Evolutionary conservation across 1,140 invertebrate species (phyloP), one percentile per base, ranked within the genome.

Genomic region (Agraylea sexmaculata): DNA sequence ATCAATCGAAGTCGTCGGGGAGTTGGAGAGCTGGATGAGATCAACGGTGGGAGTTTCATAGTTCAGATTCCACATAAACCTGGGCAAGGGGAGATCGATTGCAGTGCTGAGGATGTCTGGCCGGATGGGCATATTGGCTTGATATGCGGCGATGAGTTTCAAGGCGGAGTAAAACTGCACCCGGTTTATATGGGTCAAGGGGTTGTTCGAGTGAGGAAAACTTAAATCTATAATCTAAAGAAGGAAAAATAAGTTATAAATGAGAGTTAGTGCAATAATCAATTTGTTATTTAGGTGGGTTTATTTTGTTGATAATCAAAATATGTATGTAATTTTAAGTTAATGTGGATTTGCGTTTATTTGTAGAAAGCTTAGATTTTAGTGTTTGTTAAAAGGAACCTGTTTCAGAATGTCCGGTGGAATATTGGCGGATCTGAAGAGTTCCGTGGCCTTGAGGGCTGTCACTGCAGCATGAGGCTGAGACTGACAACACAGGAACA

Each of bases 131-230:
- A 87, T 63, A 42, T 84, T 84, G 42, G 74, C 73, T 65, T 91
- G 87, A 60, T 85, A 79, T 31, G 80, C 82, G 44, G 86, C 84
- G 52, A 90, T 83, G 42, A 91, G 66, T 64, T 90, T 92, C 33
- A 90, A 60, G 23, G 80, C 80, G 35, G 81, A 82, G 59, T 85
- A 91, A 67, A 92, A 89, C 57, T 91, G 86, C 54, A 78, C 82
- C 34, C 82, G 74, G 44, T 76, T 83, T 58, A 84, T 68, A 59
- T 77, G 69, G 55, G 60, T 65, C 37, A 65, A 21, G 36, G 69
- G 45, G 58, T 60, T 54, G 55, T 61, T 34, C 15, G 17, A 40
- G 31, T 32, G 21, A 16, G 15, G 25, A 43, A 47, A 50, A 20
- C 48, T 40, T 16, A 51, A 21, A 15, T 51, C 49, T 4, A 43